Percentiles rank a stretch among this genome's conserved stretches.
Evolutionary conservation across 1,140 invertebrate species (phyloP).

Genomic region (Mizuhopecten yessoensis): DNA sequence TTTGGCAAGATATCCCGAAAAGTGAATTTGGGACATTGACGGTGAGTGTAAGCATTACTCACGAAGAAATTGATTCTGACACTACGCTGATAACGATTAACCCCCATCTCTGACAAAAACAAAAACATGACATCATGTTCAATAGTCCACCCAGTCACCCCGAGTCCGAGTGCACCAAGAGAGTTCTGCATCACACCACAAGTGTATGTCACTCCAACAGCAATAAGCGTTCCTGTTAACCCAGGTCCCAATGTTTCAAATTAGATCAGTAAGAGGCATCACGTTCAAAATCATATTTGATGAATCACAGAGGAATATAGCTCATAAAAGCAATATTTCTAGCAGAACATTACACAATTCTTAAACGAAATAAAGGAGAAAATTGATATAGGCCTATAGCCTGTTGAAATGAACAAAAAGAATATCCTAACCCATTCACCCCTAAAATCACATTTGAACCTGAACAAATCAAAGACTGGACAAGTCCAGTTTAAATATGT

Average conservation of each 20-base stretch:
- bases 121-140: background rate
- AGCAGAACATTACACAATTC: too few species aligned
- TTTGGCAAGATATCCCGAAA: conserved; percentile 15
- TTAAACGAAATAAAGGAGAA: too few species aligned
- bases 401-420: too few species aligned
- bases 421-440: too few species aligned
- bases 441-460: too few species aligned
- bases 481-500: too few species aligned
- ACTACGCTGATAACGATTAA: background rate
- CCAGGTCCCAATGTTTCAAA: background rate
- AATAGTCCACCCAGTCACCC: background rate
- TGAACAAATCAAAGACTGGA: too few species aligned
- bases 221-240: too few species aligned
- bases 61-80: background rate
- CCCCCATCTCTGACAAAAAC: background rate
- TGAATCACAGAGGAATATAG: background rate
- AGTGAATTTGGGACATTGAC: conserved; percentile 1
- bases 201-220: background rate
- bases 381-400: too few species aligned
- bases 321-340: too few species aligned
- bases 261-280: background rate
- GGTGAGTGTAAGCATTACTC: conserved; percentile 28
- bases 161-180: background rate
- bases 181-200: background rate
- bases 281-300: background rate